A percentile compares a stretch with the other conserved stretches of the same genome.
phyloP scores from a whole-genome alignment of 1,140 invertebrate species.

The Lepidurus couesii region DNA sequence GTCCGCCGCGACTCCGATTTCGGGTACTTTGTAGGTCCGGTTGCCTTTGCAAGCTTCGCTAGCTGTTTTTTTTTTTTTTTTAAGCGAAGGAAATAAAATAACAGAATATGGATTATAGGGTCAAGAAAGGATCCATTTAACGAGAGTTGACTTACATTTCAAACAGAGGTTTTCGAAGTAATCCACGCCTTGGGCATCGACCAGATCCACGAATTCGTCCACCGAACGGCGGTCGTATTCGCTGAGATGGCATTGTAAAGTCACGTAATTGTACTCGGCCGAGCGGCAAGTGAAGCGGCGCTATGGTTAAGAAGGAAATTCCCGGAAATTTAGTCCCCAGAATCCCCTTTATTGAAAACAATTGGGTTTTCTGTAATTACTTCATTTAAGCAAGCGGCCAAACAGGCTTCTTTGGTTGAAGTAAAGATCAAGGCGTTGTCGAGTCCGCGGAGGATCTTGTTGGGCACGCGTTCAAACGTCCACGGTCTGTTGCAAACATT shows the following conservation, averaged over 20 bases:
- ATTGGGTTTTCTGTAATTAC: slow-evolving; percentile 46
- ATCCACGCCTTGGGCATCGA: slow-evolving; percentile 83
- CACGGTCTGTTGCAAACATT: slow-evolving; percentile 84
- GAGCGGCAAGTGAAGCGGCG: slow-evolving; percentile 84
- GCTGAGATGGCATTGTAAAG: slow-evolving; percentile 79
- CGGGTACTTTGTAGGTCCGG: slow-evolving; percentile 66
- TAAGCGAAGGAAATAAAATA: neutral
- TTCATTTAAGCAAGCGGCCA: slow-evolving; percentile 86
- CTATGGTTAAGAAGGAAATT: slow-evolving; percentile 45
- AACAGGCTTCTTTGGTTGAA: slow-evolving; percentile 85
- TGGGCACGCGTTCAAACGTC: slow-evolving; percentile 87
- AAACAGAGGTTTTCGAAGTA: slow-evolving; percentile 94
- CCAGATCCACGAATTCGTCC: slow-evolving; percentile 73
- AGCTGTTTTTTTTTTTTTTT: slow-evolving; percentile 44
- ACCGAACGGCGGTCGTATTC: slow-evolving; percentile 80
- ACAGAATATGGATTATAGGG: neutral
- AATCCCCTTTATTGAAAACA: no score
- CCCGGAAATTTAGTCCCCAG: neutral
- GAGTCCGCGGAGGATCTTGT: slow-evolving; percentile 79
- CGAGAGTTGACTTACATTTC: slow-evolving; percentile 54
- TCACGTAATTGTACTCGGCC: slow-evolving; percentile 88
- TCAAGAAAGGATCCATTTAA: neutral
- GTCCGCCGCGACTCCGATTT: slow-evolving; percentile 79
- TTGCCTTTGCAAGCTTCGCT: slow-evolving; percentile 75
- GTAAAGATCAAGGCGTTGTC: slow-evolving; percentile 89